These are phyloP conservation scores for Anguilla anguilla DNA, from an alignment of 2,797 vertebrate species.

Conservation along the genomic window DNA sequence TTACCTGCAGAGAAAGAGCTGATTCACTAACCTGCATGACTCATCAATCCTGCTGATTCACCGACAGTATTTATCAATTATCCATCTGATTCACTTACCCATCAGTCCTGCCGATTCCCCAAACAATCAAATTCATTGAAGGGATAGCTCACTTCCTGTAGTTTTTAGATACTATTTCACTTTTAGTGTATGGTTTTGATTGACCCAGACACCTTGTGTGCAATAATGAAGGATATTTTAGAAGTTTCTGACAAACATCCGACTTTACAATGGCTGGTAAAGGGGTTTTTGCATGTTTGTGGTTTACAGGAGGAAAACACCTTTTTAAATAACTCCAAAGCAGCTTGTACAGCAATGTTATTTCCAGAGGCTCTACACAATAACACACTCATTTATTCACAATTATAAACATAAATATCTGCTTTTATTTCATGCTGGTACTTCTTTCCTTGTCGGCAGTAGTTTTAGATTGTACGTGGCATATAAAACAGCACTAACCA, in stretches of 20 bases:
- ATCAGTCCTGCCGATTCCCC: background rate
- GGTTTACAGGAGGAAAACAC: too few relatives aligned
- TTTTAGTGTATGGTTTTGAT: background rate
- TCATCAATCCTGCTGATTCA: background rate
- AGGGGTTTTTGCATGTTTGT: too few relatives aligned
- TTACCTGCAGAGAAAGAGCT: conserved; percentile 75
- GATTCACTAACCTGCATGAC: background rate
- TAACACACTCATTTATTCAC: too few relatives aligned
- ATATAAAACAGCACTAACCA: too few relatives aligned
- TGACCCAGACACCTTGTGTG: background rate
- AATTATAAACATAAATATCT: too few relatives aligned
- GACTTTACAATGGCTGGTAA: background rate
- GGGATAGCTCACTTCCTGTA: background rate
- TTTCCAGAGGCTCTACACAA: too few relatives aligned
- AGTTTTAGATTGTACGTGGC: too few relatives aligned
- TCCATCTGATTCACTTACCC: background rate
- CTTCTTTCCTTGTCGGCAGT: too few relatives aligned
- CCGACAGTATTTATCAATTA: background rate
- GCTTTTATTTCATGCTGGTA: too few relatives aligned
- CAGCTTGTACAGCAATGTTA: too few relatives aligned
- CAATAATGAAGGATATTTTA: background rate
- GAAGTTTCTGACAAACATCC: background rate
- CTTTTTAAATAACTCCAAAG: too few relatives aligned
- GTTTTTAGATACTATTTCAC: background rate
- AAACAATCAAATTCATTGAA: background rate